A percentile compares a stretch with the other conserved stretches of the same genome.
These are phyloP conservation scores for Hetaerina titia DNA, from an alignment of 2,888 invertebrate species.

Conservation along the genomic window DNA sequence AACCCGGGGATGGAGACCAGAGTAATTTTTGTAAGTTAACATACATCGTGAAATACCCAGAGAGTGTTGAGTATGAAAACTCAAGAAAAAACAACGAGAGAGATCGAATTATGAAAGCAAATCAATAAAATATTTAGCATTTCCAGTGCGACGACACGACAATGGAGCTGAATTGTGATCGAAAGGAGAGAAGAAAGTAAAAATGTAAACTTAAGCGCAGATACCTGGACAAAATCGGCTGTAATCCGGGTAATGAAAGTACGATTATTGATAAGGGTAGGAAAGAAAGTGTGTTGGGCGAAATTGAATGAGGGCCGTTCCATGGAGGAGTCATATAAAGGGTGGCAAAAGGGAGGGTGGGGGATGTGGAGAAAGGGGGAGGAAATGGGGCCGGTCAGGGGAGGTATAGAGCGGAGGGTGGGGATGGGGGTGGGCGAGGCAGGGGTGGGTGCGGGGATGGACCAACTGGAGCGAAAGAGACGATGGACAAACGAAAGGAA, in stretches of 20 bases:
- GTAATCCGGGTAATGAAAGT: not conserved
- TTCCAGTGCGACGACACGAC: too few species aligned
- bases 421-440: too few species aligned
- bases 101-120: too few species aligned
- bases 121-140: too few species aligned
- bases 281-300: too few species aligned
- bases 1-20: not conserved
- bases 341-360: not conserved
- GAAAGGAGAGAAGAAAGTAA: not conserved
- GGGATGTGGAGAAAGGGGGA: not conserved
- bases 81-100: too few species aligned
- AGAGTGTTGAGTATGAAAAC: too few species aligned
- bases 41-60: too few species aligned
- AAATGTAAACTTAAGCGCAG: not conserved
- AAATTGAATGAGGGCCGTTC: not conserved
- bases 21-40: not conserved
- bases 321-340: too few species aligned
- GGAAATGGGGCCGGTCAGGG: not conserved
- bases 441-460: not conserved
- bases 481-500: not conserved
- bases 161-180: too few species aligned
- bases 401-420: not conserved
- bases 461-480: slow-evolving; percentile 15
- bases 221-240: not conserved
- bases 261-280: not conserved